Conservation (phyloP, 2,797 vertebrate species). For the Heteromormyrus szaboi region DNA sequence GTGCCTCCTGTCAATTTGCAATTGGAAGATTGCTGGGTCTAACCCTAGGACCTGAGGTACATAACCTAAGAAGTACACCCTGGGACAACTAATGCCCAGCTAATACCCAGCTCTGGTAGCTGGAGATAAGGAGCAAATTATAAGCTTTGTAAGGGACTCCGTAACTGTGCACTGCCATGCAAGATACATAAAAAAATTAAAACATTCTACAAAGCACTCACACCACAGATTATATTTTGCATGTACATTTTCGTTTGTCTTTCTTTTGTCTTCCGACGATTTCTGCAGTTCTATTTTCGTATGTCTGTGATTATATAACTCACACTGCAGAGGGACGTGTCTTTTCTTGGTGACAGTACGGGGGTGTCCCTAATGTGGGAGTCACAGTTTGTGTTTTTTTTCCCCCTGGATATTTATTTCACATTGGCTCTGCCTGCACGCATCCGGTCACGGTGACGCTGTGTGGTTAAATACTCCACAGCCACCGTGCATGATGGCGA, state of each 20-base stretch:
- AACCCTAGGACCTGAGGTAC: background rate
- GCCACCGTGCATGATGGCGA: background rate
- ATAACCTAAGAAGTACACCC: background rate
- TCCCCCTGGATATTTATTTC: background rate
- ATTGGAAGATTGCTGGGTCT: background rate
- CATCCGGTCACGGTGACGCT: background rate
- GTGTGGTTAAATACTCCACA: background rate
- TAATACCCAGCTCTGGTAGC: background rate
- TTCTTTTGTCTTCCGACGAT: background rate
- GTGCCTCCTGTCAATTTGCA: background rate
- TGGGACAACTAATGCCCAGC: background rate
- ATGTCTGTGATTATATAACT: constrained; percentile 3
- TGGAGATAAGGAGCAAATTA: background rate
- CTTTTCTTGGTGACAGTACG: background rate
- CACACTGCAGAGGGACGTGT: background rate
- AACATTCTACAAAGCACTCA: background rate
- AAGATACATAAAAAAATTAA: background rate
- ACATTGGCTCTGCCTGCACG: background rate
- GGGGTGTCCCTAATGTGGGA: constrained; percentile 2
- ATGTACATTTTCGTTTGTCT: background rate
- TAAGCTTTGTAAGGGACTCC: background rate
- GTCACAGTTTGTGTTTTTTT: background rate
- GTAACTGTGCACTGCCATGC: background rate
- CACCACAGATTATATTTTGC: background rate
- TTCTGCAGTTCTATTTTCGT: background rate